Conservation (phyloP, 2,888 invertebrate species). For the Eilema depressum region DNA sequence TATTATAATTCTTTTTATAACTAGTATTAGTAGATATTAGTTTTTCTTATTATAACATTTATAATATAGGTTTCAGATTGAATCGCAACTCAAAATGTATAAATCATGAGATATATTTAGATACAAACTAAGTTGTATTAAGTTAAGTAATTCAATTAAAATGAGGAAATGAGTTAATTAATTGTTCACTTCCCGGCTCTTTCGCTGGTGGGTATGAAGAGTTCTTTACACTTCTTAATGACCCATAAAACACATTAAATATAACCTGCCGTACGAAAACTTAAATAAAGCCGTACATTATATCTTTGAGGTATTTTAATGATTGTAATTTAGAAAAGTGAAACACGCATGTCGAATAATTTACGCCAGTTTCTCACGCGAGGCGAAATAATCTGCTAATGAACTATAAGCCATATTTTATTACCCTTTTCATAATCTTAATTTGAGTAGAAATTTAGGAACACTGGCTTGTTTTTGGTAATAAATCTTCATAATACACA, state of each 20-base stretch:
- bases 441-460: constrained; percentile 21
- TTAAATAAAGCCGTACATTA: constrained; percentile 64
- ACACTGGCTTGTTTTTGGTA: constrained; percentile 17
- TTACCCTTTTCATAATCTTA: constrained; percentile 49
- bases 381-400: constrained; percentile 72
- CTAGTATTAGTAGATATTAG: too few species aligned
- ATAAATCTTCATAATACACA: neutral
- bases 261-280: constrained; percentile 31
- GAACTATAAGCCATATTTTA: constrained; percentile 62
- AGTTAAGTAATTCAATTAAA: constrained; percentile 1
- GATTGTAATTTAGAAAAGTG: constrained; percentile 61
- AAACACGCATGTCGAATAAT: constrained; percentile 66
- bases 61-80: too few species aligned
- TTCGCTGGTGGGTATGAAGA: neutral
- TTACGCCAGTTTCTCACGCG: constrained; percentile 65
- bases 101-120: neutral
- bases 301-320: constrained; percentile 63
- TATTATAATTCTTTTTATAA: too few species aligned
- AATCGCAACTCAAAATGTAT: too few species aligned
- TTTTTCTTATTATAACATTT: too few species aligned
- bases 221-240: constrained; percentile 3
- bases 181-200: neutral
- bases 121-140: neutral
- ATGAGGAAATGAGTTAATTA: neutral
- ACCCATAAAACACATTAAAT: constrained; percentile 33